Percentiles rank a stretch among this genome's conserved stretches.
These are phyloP conservation scores for Callionymus lyra DNA, from an alignment of 2,113 vertebrate species.

Conservation along the genomic window DNA sequence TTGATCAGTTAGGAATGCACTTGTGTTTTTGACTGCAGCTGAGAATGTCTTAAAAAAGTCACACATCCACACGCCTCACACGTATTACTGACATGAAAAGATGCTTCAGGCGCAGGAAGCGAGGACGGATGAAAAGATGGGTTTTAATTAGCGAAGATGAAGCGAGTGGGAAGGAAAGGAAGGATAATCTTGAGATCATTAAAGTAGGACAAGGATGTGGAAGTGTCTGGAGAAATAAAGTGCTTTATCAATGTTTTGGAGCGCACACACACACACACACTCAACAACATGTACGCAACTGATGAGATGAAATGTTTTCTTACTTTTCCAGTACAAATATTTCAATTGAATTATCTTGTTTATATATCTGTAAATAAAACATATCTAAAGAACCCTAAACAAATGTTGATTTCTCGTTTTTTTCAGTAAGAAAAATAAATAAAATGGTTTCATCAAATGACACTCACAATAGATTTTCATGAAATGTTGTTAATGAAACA, in stretches of 20 bases:
- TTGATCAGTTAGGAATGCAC: constrained; percentile 10
- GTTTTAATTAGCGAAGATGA: too few relatives aligned
- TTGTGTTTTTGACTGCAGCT: constrained; percentile 24
- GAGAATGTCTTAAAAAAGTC: constrained; percentile 43
- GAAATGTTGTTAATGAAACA: too few relatives aligned
- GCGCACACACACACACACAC: constrained; percentile 2
- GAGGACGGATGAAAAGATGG: too few relatives aligned
- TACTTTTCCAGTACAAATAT: constrained; percentile 42
- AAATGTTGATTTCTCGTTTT: constrained; percentile 10
- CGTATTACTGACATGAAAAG: background rate
- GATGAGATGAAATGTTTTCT: constrained; percentile 25
- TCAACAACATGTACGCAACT: constrained; percentile 12
- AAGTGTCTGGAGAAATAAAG: too few relatives aligned
- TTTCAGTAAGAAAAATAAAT: background rate
- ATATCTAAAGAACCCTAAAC: constrained; percentile 42
- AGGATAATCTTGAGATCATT: too few relatives aligned
- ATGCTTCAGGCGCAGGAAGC: too few relatives aligned
- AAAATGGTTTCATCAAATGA: too few relatives aligned
- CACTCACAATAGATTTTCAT: too few relatives aligned
- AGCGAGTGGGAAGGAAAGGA: too few relatives aligned
- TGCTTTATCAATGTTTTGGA: too few relatives aligned
- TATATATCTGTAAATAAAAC: constrained; percentile 65
- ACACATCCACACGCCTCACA: constrained; percentile 9
- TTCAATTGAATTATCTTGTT: constrained; percentile 46
- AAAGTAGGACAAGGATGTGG: too few relatives aligned